Conservation (phyloP, 2,113 vertebrate species). For the Morone chrysops region DNA sequence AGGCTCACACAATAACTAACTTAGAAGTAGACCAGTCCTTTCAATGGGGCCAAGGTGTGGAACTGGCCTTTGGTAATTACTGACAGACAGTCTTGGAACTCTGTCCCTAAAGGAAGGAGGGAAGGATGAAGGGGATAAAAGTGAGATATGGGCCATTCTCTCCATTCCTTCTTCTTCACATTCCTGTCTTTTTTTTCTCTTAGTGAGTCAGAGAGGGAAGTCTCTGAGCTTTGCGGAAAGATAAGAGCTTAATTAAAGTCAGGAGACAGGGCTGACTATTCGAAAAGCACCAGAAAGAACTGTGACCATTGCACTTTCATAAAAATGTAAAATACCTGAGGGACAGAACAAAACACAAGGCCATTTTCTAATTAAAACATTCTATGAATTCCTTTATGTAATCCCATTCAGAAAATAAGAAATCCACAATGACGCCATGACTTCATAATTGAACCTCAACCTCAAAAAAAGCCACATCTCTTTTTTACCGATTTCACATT, state of each 20-base stretch:
- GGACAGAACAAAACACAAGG: conserved; percentile 58
- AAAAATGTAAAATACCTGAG: conserved; percentile 74
- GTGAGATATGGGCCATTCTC: conserved; percentile 49
- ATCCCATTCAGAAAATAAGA: conserved; percentile 61
- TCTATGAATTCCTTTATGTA: conserved; percentile 45
- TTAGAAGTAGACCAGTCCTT: conserved; percentile 23
- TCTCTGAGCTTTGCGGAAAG: conserved; percentile 63
- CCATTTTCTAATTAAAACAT: conserved; percentile 68
- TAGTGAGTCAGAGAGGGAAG: conserved; percentile 54
- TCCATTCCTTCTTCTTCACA: conserved; percentile 52
- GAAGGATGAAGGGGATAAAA: conserved; percentile 40
- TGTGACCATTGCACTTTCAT: conserved; percentile 57
- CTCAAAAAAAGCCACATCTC: background rate
- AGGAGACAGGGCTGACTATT: conserved; percentile 57
- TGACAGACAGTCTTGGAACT: conserved; percentile 38
- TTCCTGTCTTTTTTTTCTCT: conserved; percentile 55
- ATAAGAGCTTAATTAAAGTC: conserved; percentile 81
- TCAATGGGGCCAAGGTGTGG: conserved; percentile 20
- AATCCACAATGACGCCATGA: conserved; percentile 45
- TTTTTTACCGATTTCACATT: background rate
- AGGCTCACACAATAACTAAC: conserved; percentile 5
- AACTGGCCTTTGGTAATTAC: conserved; percentile 55
- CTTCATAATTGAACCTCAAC: conserved; percentile 24
- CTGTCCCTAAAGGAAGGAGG: conserved; percentile 42
- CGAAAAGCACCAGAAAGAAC: conserved; percentile 56